These are phyloP conservation scores for Diplazon laetatorius DNA, from an alignment of 2,888 invertebrate genomes.

Conservation along the genomic window DNA sequence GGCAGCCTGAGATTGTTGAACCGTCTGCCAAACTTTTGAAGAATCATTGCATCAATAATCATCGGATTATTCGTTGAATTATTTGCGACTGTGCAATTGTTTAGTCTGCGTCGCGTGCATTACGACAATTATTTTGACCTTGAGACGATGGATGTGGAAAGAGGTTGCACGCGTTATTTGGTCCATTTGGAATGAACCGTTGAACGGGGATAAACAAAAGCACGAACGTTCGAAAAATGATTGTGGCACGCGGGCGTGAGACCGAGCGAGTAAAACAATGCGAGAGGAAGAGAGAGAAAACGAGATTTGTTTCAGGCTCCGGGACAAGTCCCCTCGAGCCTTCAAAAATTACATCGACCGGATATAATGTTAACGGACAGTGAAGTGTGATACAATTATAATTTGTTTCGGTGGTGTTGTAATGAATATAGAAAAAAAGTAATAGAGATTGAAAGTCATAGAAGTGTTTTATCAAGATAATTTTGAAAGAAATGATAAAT, in stretches of 20 bases:
- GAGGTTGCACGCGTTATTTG: neutral
- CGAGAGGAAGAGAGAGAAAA: too few relatives aligned
- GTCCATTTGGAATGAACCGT: neutral
- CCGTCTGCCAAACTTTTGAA: neutral
- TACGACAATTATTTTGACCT: constrained; percentile 27
- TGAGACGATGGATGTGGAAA: constrained; percentile 16
- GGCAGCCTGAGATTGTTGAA: too few relatives aligned
- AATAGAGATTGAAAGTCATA: too few relatives aligned
- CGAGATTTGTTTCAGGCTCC: too few relatives aligned
- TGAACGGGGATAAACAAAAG: constrained; percentile 31
- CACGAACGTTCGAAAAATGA: constrained; percentile 28
- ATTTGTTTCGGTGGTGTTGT: too few relatives aligned
- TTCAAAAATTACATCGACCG: too few relatives aligned
- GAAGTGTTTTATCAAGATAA: too few relatives aligned
- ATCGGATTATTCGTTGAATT: neutral
- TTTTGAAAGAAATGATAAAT: too few relatives aligned
- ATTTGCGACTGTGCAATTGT: constrained; percentile 45
- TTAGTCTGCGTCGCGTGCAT: constrained; percentile 45
- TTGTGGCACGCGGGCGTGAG: neutral
- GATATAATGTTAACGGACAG: too few relatives aligned
- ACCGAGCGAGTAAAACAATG: constrained; percentile 29
- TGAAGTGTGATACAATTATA: too few relatives aligned
- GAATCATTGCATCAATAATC: constrained; percentile 31
- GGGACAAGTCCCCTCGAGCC: too few relatives aligned
- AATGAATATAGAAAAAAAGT: too few relatives aligned